Conservation (phyloP, 2,113 vertebrate species). For the Helogale parvula region DNA sequence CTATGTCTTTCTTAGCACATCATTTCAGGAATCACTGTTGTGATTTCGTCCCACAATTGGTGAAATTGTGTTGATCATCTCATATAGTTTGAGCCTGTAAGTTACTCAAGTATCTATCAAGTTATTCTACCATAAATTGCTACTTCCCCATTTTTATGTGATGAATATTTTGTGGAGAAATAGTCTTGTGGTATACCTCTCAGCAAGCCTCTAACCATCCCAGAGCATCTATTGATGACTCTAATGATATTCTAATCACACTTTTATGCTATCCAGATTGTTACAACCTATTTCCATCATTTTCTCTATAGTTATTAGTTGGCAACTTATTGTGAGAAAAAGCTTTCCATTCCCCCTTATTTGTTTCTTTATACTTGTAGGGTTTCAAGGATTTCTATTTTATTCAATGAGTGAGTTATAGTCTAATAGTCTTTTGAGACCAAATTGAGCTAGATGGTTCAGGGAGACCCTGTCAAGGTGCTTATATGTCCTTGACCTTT, state of each 20-base stretch:
- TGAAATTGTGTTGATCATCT: neutral
- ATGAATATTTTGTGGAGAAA: neutral
- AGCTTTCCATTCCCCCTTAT: neutral
- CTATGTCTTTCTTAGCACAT: too few relatives aligned
- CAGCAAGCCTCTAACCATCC: neutral
- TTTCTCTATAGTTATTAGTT: neutral
- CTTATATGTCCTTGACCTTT: neutral
- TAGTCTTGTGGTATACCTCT: neutral
- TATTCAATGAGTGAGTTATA: neutral
- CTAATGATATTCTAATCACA: neutral
- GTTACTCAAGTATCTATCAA: too few relatives aligned
- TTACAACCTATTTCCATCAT: neutral
- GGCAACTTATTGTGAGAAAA: neutral
- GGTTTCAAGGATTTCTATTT: neutral
- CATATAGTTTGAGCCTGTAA: neutral
- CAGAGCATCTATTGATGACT: neutral
- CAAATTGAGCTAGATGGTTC: neutral
- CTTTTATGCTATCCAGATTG: neutral
- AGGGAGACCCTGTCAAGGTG: too few relatives aligned
- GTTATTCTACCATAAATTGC: neutral
- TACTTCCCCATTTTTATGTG: neutral
- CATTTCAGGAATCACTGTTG: neutral
- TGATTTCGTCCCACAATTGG: neutral
- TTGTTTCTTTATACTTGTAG: neutral
- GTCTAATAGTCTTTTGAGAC: neutral